These are phyloP conservation scores for Erebia ligea DNA, from an alignment of 2,888 invertebrate species.

Conservation along the genomic window DNA sequence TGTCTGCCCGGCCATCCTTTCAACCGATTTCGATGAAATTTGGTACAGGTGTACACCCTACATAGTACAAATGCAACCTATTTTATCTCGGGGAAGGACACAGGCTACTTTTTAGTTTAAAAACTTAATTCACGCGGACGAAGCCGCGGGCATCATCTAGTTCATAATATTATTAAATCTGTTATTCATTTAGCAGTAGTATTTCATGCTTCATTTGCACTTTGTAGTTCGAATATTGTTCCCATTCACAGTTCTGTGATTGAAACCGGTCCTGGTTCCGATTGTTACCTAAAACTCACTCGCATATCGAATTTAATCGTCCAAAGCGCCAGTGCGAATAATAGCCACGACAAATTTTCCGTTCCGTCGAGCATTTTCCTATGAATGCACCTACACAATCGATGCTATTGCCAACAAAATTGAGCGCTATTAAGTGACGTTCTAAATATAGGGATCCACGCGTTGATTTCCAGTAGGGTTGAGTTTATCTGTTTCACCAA, in stretches of 20 bases:
- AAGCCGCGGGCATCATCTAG: too few species aligned
- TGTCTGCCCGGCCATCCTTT: too few species aligned
- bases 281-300: conserved; percentile 50
- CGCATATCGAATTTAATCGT: conserved; percentile 75
- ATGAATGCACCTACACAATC: conserved; percentile 78
- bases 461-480: conserved; percentile 57
- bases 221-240: conserved; percentile 25
- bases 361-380: conserved; percentile 79
- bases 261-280: conserved; percentile 45
- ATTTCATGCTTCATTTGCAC: conserved; percentile 11
- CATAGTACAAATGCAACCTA: too few species aligned
- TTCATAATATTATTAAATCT: too few species aligned
- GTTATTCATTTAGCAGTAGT: not conserved
- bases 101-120: too few species aligned
- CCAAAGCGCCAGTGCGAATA: conserved; percentile 76
- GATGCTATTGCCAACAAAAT: conserved; percentile 76
- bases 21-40: too few species aligned
- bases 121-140: too few species aligned
- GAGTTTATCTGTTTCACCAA: not conserved
- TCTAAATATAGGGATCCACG: conserved; percentile 76
- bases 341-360: conserved; percentile 80
- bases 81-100: too few species aligned
- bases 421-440: conserved; percentile 79
- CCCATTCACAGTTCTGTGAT: conserved; percentile 39
- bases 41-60: too few species aligned